Percentiles rank a stretch among this genome's conserved stretches.
Conservation (phyloP, 2,113 vertebrate species). For the Synchiropus splendidus region DNA sequence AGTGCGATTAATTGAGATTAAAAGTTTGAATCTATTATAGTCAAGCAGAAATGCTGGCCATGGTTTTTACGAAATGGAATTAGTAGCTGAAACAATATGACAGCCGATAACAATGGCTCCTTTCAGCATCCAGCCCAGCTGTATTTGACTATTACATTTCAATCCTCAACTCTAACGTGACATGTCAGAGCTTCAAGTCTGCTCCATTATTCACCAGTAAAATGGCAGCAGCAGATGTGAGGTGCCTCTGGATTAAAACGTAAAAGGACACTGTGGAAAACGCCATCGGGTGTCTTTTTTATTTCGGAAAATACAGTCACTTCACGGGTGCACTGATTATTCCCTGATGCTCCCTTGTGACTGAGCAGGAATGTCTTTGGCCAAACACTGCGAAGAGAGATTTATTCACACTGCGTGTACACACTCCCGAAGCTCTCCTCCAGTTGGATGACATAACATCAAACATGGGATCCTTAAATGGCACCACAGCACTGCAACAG, state of each 20-base stretch:
- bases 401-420: conserved; percentile 7
- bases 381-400: conserved; percentile 2
- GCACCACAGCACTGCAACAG: too few relatives aligned
- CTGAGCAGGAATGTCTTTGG: conserved; percentile 24
- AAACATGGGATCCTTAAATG: too few relatives aligned
- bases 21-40: too few relatives aligned
- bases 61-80: too few relatives aligned
- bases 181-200: too few relatives aligned
- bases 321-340: background rate
- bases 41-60: too few relatives aligned
- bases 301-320: background rate
- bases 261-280: conserved; percentile 6
- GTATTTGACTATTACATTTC: too few relatives aligned
- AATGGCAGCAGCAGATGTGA: conserved; percentile 11
- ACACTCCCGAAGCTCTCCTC: background rate
- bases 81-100: too few relatives aligned
- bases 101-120: too few relatives aligned
- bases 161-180: too few relatives aligned
- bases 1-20: too few relatives aligned
- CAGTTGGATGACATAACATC: background rate
- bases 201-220: background rate
- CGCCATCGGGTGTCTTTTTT: background rate
- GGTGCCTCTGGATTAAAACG: conserved; percentile 14
- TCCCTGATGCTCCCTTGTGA: conserved; percentile 15
- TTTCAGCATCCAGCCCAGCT: too few relatives aligned